phyloP scores from a whole-genome alignment of 2,888 invertebrate species.

The Osedax frankpressi region DNA sequence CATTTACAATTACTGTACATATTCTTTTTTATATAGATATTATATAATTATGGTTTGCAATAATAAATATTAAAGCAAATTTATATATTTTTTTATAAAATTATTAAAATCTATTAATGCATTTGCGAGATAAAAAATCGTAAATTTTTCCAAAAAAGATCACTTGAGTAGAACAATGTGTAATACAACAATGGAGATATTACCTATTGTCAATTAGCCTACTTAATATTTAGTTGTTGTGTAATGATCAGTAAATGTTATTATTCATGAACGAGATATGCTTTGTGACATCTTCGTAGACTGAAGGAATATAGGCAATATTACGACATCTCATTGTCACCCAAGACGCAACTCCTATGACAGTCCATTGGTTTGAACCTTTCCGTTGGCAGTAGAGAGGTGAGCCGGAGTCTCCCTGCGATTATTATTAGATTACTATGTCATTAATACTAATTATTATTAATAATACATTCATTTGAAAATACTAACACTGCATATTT shows the following conservation, averaged over 20 bases:
- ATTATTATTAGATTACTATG: not conserved
- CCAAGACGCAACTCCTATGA: not conserved
- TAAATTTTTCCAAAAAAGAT: too few relatives aligned
- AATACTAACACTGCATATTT: not conserved
- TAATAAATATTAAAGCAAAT: too few relatives aligned
- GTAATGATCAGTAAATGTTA: not conserved
- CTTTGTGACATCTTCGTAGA: not conserved
- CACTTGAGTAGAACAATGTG: too few relatives aligned
- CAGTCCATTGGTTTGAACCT: not conserved
- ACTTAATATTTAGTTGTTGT: too few relatives aligned
- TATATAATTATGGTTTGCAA: too few relatives aligned
- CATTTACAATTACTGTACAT: too few relatives aligned
- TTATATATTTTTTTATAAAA: too few relatives aligned
- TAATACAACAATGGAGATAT: too few relatives aligned
- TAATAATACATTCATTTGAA: not conserved
- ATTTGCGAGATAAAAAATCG: too few relatives aligned
- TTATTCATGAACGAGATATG: not conserved
- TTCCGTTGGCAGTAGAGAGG: not conserved
- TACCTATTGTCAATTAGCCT: too few relatives aligned
- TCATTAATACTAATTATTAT: not conserved
- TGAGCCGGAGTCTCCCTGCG: not conserved
- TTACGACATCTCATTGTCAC: not conserved
- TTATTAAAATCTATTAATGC: too few relatives aligned
- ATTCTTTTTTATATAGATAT: too few relatives aligned
- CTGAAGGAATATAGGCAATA: not conserved